These are phyloP conservation scores for Lycopodina hypogea DNA, from an alignment of 37 sponge, comb jelly and placozoan genomes.

Conservation along the genomic window DNA sequence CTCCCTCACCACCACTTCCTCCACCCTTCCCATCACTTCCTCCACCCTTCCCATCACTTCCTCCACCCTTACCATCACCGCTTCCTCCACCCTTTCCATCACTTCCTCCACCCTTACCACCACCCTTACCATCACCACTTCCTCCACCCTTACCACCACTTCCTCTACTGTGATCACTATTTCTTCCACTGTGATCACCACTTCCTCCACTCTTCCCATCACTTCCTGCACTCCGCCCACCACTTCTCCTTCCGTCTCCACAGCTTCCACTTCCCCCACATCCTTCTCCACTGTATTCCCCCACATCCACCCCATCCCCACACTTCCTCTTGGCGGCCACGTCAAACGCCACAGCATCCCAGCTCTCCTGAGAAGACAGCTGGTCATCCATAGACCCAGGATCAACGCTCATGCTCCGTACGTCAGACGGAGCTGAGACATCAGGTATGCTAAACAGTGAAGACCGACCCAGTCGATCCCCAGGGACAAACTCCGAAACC, in stretches of 20 bases:
- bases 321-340: conserved; percentile 1
- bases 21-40: too few relatives aligned
- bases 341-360: background rate
- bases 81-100: background rate
- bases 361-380: conserved; percentile 1
- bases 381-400: conserved; percentile 7
- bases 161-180: background rate
- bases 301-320: background rate
- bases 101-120: background rate
- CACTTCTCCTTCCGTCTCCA: too few relatives aligned
- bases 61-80: background rate
- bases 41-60: too few relatives aligned
- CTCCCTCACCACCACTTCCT: too few relatives aligned
- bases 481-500: too few relatives aligned
- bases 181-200: background rate
- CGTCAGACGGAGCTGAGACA: background rate
- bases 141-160: background rate
- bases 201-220: background rate
- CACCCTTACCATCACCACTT: too few relatives aligned
- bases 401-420: conserved; percentile 6
- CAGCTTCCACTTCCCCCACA: background rate
- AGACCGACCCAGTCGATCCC: too few relatives aligned
- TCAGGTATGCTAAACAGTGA: too few relatives aligned
- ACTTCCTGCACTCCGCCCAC: background rate
- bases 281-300: background rate